A percentile compares a stretch with the other conserved stretches of the same genome.
Conservation (phyloP, 2,113 vertebrate species). For the Esox niger region DNA sequence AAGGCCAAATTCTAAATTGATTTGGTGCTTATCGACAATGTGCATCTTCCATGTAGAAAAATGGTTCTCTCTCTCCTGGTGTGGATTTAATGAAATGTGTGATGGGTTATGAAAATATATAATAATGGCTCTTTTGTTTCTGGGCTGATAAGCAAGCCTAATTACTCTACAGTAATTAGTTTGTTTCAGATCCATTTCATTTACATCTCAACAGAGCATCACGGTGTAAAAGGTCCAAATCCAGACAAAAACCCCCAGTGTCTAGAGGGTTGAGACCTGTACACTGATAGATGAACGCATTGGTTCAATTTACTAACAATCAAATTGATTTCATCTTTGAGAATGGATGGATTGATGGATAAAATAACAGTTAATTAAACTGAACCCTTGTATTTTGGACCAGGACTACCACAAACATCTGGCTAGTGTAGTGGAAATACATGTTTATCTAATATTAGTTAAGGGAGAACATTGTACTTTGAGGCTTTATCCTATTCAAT, state of each 20-base stretch:
- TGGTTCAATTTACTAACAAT: not conserved
- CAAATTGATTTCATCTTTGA: too few species aligned
- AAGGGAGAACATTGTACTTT: not conserved
- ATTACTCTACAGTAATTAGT: constrained; percentile 7
- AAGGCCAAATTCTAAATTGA: constrained; percentile 11
- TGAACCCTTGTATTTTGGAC: not conserved
- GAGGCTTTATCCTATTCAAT: not conserved
- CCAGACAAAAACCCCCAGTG: not conserved
- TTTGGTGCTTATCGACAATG: not conserved
- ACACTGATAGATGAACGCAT: not conserved
- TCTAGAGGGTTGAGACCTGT: not conserved
- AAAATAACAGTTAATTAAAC: not conserved
- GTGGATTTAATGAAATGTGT: constrained; percentile 26
- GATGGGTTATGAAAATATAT: constrained; percentile 8
- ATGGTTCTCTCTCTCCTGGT: not conserved
- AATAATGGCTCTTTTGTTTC: constrained; percentile 10
- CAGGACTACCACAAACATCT: not conserved
- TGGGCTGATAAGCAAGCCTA: constrained; percentile 16
- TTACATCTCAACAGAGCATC: too few species aligned
- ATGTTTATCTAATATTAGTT: not conserved
- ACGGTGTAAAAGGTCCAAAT: constrained; percentile 4
- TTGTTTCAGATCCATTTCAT: constrained; percentile 4
- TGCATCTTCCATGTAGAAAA: constrained; percentile 1
- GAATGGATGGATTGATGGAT: too few species aligned
- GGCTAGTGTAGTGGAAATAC: not conserved